phyloP scores from a whole-genome alignment of 2,888 invertebrate genomes.

The Ptychoptera contaminata region DNA sequence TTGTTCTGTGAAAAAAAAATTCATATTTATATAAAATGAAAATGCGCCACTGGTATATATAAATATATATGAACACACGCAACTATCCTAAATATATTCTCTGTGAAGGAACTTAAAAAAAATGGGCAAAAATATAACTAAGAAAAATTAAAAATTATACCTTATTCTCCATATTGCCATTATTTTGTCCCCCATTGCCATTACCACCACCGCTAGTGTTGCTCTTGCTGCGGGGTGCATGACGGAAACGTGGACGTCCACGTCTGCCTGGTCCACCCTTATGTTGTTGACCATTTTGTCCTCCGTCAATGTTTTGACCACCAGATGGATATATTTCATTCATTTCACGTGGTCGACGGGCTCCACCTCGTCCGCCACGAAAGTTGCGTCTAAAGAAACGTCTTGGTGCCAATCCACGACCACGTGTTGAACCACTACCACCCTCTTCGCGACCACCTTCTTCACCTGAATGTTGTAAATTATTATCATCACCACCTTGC shows the following conservation, averaged over 20 bases:
- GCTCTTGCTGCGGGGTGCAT: conserved; percentile 8
- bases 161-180: not conserved
- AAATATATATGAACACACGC: too few relatives aligned
- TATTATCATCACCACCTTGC: conserved; percentile 10
- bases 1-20: conserved; percentile 13
- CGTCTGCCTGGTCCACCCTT: conserved; percentile 19
- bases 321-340: conserved; percentile 19
- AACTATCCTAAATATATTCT: too few relatives aligned
- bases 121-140: too few relatives aligned
- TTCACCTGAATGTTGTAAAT: conserved; percentile 14
- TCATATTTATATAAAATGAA: conserved; percentile 21
- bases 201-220: not conserved
- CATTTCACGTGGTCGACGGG: conserved; percentile 15
- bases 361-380: conserved; percentile 37
- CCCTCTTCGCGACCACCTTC: conserved; percentile 30
- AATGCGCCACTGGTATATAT: too few relatives aligned
- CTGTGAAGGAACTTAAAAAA: too few relatives aligned
- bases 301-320: conserved; percentile 8
- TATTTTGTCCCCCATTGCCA: conserved; percentile 2
- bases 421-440: conserved; percentile 33
- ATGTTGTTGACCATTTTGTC: not conserved
- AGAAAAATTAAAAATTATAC: too few relatives aligned
- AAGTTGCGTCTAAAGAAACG: conserved; percentile 63
- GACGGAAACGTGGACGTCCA: conserved; percentile 20
- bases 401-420: conserved; percentile 27